Conservation (phyloP, 2,797 vertebrate species). For the Premnoplex brunnescens region DNA sequence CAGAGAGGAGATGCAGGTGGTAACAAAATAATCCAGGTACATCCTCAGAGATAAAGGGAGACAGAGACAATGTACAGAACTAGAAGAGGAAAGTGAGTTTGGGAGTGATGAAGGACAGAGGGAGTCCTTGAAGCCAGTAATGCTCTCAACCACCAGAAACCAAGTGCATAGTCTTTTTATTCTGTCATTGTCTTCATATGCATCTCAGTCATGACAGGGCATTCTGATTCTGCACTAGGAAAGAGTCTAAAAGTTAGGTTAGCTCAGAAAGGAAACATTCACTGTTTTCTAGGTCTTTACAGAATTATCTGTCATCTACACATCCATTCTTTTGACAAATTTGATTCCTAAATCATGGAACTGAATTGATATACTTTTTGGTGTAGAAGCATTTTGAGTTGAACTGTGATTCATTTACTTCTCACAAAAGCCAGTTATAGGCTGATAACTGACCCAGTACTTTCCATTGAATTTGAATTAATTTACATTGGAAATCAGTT, state of each 20-base stretch:
- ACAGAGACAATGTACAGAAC: background rate
- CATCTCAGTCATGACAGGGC: background rate
- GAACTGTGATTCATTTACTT: background rate
- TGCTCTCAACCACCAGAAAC: background rate
- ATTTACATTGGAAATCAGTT: background rate
- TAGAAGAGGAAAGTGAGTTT: background rate
- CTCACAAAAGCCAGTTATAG: background rate
- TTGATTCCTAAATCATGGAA: background rate
- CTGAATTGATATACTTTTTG: background rate
- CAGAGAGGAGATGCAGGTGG: fast-evolving
- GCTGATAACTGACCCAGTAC: background rate
- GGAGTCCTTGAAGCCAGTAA: background rate
- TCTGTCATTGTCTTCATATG: background rate
- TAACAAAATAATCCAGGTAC: background rate
- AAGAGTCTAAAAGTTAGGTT: background rate
- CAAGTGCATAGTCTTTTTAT: background rate
- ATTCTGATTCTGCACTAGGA: background rate
- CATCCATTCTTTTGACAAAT: background rate
- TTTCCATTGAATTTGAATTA: background rate
- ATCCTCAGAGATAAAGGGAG: background rate
- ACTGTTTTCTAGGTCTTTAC: background rate
- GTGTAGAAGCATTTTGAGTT: background rate
- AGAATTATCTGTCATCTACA: background rate
- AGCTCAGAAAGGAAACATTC: background rate
- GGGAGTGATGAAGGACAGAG: background rate